phyloP scores from a whole-genome alignment of 2,113 vertebrate species.

The human (Homo sapiens) region GRCh38 chr2:222664001-222664500 shows the following conservation, averaged over 20 bases:
- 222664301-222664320: background rate
- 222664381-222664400: no score
- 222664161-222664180: background rate
- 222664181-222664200: background rate
- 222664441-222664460: no score
- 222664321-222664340: no score
- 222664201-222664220: background rate
- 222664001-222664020: background rate
- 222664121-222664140: background rate
- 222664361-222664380: no score
- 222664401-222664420: no score
- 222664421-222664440: no score
- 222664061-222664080: background rate
- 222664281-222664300: background rate
- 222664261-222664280: background rate
- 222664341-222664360: no score
- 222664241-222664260: background rate
- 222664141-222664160: background rate
- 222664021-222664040: background rate
- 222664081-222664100: background rate
- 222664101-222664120: background rate
- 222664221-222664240: background rate
- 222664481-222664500: no score
- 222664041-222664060: background rate
- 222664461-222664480: no score